Evolutionary conservation across 2,113 vertebrate species (phyloP).

Genomic region (Acinonyx jubatus): DNA sequence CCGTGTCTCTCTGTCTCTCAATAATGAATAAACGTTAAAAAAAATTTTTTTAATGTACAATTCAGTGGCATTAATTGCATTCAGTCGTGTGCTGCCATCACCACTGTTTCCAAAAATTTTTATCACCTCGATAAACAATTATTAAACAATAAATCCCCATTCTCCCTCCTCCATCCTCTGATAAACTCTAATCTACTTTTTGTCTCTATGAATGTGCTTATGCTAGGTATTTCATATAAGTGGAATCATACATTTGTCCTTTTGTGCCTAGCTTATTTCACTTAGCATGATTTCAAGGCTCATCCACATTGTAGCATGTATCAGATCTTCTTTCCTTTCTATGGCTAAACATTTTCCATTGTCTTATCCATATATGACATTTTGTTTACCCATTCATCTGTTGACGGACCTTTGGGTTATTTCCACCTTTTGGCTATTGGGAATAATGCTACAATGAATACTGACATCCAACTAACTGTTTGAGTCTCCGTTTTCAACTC

Average conservation of each 20-base stretch:
- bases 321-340: neutral
- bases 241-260: neutral
- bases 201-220: neutral
- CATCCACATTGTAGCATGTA: neutral
- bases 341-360: neutral
- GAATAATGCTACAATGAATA: neutral
- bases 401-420: neutral
- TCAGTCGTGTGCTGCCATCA: neutral
- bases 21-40: no score
- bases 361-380: neutral
- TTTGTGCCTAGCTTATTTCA: neutral
- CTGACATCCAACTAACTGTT: neutral
- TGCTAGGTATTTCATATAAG: neutral
- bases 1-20: no score
- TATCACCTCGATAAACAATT: neutral
- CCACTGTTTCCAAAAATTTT: neutral
- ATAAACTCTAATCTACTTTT: neutral
- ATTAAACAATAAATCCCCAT: neutral
- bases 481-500: neutral
- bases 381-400: neutral
- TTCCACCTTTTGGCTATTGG: neutral
- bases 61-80: neutral
- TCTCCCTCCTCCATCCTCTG: neutral
- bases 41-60: neutral
- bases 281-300: neutral